Evolutionary conservation across 2,888 invertebrate species (phyloP), one percentile per base, ranked within the genome.

Genomic region (Callinectes sapidus): DNA sequence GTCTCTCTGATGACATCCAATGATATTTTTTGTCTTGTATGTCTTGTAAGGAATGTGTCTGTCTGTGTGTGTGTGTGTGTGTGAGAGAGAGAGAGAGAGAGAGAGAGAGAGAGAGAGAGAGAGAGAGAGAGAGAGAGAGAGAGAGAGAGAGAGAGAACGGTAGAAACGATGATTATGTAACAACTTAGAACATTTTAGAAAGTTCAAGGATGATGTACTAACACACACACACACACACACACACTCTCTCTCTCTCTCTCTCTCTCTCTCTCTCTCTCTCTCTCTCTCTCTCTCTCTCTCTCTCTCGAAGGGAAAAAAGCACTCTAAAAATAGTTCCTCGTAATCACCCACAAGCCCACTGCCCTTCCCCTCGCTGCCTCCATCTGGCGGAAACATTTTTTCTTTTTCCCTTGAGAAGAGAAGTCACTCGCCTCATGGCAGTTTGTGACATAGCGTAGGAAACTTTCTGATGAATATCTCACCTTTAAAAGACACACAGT

Each of bases 61-160:
- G n/a, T n/a, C n/a, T n/a, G n/a, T n/a, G n/a, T n/a, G n/a, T n/a
- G n/a, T n/a, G n/a, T n/a, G n/a, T n/a, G n/a, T n/a, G n/a, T n/a
- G n/a, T n/a, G n/a, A n/a, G n/a, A n/a, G n/a, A n/a, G n/a, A n/a
- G n/a, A 71, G 8, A n/a, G n/a, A 5, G 66, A 23, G 66, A 23
- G 66, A 23, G 66, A 23, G 66, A 23, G 66, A 23, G 66, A 23
- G 71, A n/a, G 71, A n/a, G 71, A n/a, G 71, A n/a, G 71, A n/a
- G 71, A n/a, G 71, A n/a, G 71, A n/a, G 71, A n/a, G 71, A n/a
- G 71, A n/a, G 71, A n/a, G 71, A n/a, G 71, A n/a, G 71, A n/a
- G 71, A n/a, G 71, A n/a, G 71, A n/a, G 71, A n/a, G 71, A n/a
- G 71, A n/a, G 71, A 23, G 71, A 23, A n/a, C 1, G 66, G 6